A percentile compares a stretch with the other conserved stretches of the same genome.
Evolutionary conservation across 2,888 invertebrate genomes (phyloP).

Genomic region (Dryocosmus kuriphilus): DNA sequence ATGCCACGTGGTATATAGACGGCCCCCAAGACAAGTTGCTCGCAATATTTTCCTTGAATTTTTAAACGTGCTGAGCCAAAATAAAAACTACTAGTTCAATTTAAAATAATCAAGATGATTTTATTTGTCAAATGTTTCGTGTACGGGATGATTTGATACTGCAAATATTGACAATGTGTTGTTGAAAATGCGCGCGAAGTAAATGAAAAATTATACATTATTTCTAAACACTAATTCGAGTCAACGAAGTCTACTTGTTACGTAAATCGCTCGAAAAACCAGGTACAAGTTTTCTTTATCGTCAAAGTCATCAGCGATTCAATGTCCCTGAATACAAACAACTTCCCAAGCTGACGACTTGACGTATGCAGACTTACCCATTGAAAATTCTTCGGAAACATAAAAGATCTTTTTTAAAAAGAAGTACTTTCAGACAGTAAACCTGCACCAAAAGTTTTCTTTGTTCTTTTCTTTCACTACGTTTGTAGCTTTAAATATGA

Average conservation of each 20-base stretch:
- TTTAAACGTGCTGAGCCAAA: not conserved
- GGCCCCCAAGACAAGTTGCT: no score
- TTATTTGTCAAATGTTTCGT: constrained; percentile 10
- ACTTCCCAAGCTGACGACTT: not conserved
- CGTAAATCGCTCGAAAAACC: constrained; percentile 25
- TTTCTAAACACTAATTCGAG: no score
- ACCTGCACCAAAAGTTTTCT: not conserved
- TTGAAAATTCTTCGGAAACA: not conserved
- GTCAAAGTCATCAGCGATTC: constrained; percentile 16
- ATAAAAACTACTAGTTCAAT: not conserved
- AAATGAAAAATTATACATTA: not conserved
- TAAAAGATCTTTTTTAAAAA: not conserved
- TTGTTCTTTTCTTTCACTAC: not conserved
- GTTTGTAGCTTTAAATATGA: not conserved
- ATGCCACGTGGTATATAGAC: no score
- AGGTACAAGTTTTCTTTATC: constrained; percentile 28
- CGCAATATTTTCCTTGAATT: no score
- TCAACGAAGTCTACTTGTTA: no score
- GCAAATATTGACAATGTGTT: constrained; percentile 12
- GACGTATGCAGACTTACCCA: not conserved
- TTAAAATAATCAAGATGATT: constrained; percentile 26
- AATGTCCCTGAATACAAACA: not conserved
- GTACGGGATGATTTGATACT: constrained; percentile 11
- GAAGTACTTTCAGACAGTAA: not conserved
- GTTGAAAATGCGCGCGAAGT: constrained; percentile 12